Evolutionary conservation across 2,113 vertebrate genomes (phyloP), one percentile per base, ranked within the genome.

Genomic region (Megaleporinus macrocephalus): DNA sequence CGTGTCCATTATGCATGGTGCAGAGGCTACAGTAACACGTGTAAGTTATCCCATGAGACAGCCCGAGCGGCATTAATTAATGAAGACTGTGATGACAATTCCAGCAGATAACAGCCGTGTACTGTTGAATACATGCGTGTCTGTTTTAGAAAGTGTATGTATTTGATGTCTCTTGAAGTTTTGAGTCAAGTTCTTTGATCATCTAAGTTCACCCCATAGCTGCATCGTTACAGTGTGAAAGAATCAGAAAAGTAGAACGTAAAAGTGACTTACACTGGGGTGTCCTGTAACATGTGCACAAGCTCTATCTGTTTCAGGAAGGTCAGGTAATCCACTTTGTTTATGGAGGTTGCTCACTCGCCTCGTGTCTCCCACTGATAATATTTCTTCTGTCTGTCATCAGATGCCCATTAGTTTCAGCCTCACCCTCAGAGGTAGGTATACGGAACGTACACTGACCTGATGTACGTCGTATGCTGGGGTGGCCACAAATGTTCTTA

Each of bases 21-120:
- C 62, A 73, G 86, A 83, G 80, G 78, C 75, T 85, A 80, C 69
- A 65, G 76, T 79, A 78, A 83, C 83, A 62, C 73, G 82, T 84
- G 87, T 83, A 79, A 82, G 80, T 73, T 63, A 84, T 68, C 77
- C 61, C 84, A 49, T 70, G 76, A 80, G 83, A 73, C 79, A 12
- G 65, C 53, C 76, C 83, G 51, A 71, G 59, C 66, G 73, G n/a
- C 57, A 76, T 87, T 73, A 82, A 84, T 84, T 80, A 84, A 87
- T 85, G 57, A 85, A 80, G 77, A 71, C 73, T 70, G 24, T 27
- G 76, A 79, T 84, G 77, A 69, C 69, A 61, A 51, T 68, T 65
- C 77, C 78, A 66, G 69, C 77, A 68, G 68, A 49, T 57, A 41
- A 53, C 36, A 55, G 76, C 29, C 24, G 70, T 33, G 69, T 5